Evolutionary conservation across 2,113 vertebrate genomes (phyloP), one percentile per base, ranked within the genome.

Genomic region (Rhea pennata): DNA sequence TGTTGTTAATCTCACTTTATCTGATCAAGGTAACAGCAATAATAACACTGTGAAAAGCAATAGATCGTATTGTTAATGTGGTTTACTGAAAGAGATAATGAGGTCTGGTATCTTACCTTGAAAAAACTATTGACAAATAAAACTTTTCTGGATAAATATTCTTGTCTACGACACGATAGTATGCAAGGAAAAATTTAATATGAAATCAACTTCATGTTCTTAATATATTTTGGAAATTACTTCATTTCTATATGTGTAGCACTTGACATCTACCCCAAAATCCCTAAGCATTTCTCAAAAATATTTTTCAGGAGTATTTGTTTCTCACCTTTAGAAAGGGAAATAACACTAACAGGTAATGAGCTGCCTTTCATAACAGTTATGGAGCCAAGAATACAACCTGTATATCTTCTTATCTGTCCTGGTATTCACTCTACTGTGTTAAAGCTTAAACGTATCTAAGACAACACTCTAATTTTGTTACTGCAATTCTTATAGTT

Each of bases 1-100:
- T 7, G 53, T 0, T 72, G 67, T 71, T 85, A 95, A 89, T 91
- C 54, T 80, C 69, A 73, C 65, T 91, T 88, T 69, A 42, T 66
- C 54, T 53, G 53, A 80, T 61, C 10, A 4, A 54, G 54, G 67
- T 44, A 83, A 91, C 74, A 92, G 74, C 85, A 84, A 80, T 91
- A 91, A 94, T 26, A 87, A 72, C 53, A 79, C 67, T 54, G 74
- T 87, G 67, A 84, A 94, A 97, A 93, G 62, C 72, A 91, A 95
- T 2, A 87, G 59, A 83, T 14, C 24, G 74, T 64, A 59, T 48
- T 89, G 54, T 59, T 76, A 80, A 74, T 92, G 50, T 67, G 26
- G 59, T 80, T 93, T 88, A 95, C 87, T 94, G 75, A 94, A 94
- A 67, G 40, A 88, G 84, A 87, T 88, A 81, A 91, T 79, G 78